phyloP scores from a whole-genome alignment of 2,888 invertebrate species.

The Polymixis flavicincta region DNA sequence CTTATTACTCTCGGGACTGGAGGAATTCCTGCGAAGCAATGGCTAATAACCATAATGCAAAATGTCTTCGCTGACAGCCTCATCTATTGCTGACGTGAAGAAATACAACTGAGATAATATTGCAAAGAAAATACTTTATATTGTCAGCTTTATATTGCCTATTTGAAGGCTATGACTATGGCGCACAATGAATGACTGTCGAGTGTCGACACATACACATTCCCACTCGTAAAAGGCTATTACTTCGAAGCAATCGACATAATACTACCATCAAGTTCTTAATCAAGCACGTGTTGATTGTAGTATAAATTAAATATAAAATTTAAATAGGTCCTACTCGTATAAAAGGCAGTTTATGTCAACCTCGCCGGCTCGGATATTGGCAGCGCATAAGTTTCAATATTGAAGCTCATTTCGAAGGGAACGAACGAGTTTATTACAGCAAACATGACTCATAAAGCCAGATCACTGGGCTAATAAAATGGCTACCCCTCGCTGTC shows the following conservation, averaged over 20 bases:
- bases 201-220: not conserved
- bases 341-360: conserved; percentile 66
- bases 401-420: conserved; percentile 72
- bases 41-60: conserved; percentile 48
- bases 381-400: conserved; percentile 77
- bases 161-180: not conserved
- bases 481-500: conserved; percentile 76
- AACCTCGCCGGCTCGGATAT: conserved; percentile 67
- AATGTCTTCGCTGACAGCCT: conserved; percentile 42
- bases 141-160: conserved; percentile 6
- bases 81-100: conserved; percentile 43
- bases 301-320: conserved; percentile 64
- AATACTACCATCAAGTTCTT: conserved; percentile 31
- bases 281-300: conserved; percentile 43
- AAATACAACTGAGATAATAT: conserved; percentile 27
- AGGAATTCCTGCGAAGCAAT: conserved; percentile 48
- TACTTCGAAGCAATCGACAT: conserved; percentile 30
- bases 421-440: conserved; percentile 78
- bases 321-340: conserved; percentile 64
- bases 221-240: conserved; percentile 16
- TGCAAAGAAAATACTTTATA: conserved; percentile 20
- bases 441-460: conserved; percentile 84
- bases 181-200: not conserved
- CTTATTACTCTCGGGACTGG: conserved; percentile 51
- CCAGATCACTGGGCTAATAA: conserved; percentile 83